Evolutionary conservation across 2,888 invertebrate species (phyloP).

Genomic region (Torymus aiolomorphi): DNA sequence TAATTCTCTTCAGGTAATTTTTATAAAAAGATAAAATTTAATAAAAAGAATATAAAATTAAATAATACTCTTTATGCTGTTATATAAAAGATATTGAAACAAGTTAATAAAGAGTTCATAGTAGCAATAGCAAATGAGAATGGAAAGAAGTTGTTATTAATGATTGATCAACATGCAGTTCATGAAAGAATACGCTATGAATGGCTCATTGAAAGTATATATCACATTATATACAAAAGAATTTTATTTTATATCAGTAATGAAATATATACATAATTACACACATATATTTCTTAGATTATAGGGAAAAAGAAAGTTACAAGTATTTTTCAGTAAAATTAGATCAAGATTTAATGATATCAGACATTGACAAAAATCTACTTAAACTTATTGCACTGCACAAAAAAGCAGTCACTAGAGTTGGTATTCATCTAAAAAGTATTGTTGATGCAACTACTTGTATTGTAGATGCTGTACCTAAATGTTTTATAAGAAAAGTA

Average conservation of each 20-base stretch:
- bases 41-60: background rate
- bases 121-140: slow-evolving; percentile 75
- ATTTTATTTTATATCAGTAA: slow-evolving; percentile 18
- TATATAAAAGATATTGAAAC: slow-evolving; percentile 80
- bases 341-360: slow-evolving; percentile 64
- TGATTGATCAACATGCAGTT: slow-evolving; percentile 93
- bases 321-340: slow-evolving; percentile 64
- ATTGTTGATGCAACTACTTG: slow-evolving; percentile 67
- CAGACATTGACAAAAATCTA: slow-evolving; percentile 60
- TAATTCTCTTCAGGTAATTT: slow-evolving; percentile 46
- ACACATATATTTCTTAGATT: slow-evolving; percentile 73
- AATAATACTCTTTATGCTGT: slow-evolving; percentile 7
- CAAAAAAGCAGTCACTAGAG: slow-evolving; percentile 77
- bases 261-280: slow-evolving; percentile 18
- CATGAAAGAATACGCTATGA: slow-evolving; percentile 90
- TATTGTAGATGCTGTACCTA: slow-evolving; percentile 79
- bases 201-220: slow-evolving; percentile 79
- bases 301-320: slow-evolving; percentile 71
- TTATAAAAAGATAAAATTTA: background rate
- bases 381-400: slow-evolving; percentile 61
- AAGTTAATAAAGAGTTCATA: slow-evolving; percentile 87
- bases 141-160: slow-evolving; percentile 77
- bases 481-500: slow-evolving; percentile 78
- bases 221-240: background rate
- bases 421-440: slow-evolving; percentile 79